Conservation (phyloP, 2,797 vertebrate species). For the Darevskia nairensis region DNA sequence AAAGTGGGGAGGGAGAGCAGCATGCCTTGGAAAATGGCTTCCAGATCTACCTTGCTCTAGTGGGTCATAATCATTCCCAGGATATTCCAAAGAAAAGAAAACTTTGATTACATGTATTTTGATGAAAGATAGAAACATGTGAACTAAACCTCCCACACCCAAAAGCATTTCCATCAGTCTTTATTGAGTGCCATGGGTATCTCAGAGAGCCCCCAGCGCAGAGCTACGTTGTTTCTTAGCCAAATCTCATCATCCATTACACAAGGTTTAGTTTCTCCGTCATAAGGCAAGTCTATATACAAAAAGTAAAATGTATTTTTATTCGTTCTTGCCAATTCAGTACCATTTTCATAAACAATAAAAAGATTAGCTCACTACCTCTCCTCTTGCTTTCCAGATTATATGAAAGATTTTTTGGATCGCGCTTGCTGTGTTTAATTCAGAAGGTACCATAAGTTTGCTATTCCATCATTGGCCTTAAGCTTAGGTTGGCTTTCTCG, state of each 20-base stretch:
- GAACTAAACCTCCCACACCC: not conserved
- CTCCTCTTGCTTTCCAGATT: not conserved
- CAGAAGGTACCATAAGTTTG: not conserved
- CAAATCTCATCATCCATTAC: conserved; percentile 10
- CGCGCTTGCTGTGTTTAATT: not conserved
- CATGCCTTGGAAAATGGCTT: not conserved
- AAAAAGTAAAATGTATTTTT: not conserved
- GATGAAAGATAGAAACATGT: conserved; percentile 1
- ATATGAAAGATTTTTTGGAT: not conserved
- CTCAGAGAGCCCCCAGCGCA: not conserved
- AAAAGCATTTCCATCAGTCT: not conserved
- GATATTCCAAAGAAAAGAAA: conserved; percentile 11
- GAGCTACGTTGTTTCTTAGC: not conserved
- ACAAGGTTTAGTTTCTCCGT: not conserved
- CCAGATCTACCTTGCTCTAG: not conserved
- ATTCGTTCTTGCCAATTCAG: not conserved
- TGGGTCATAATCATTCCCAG: conserved; percentile 15
- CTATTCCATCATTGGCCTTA: not conserved
- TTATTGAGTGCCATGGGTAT: not conserved
- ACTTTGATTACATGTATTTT: conserved; percentile 7
- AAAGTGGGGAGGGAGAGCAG: not conserved
- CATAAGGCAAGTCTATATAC: not conserved
- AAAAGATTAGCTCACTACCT: not conserved
- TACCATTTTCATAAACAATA: conserved; percentile 10
- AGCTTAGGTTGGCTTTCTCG: not conserved